phyloP scores from a whole-genome alignment of 2,888 invertebrate species.

The Tinea semifulvella region DNA sequence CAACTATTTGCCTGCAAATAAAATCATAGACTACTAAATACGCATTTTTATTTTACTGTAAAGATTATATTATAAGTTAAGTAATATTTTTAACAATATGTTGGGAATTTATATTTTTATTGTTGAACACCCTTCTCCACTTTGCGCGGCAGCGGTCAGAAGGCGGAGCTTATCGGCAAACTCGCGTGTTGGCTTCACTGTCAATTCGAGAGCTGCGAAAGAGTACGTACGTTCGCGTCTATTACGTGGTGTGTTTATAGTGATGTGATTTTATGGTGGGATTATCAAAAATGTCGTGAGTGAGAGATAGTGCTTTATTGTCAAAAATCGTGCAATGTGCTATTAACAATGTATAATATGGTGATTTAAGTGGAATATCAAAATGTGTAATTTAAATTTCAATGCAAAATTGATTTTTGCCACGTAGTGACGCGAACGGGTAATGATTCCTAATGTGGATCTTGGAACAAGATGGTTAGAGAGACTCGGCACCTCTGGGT shows the following conservation, averaged over 20 bases:
- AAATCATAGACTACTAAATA: no score
- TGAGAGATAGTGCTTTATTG: constrained; percentile 57
- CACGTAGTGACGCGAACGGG: constrained; percentile 70
- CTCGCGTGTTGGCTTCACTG: constrained; percentile 64
- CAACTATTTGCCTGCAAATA: no score
- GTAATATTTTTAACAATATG: not conserved
- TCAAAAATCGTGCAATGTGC: constrained; percentile 46
- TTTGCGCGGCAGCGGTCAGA: constrained; percentile 66
- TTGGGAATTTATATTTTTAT: not conserved
- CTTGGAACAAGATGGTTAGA: constrained; percentile 99
- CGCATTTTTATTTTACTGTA: no score
- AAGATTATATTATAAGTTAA: not conserved
- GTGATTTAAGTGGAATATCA: constrained; percentile 52
- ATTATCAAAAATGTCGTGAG: constrained; percentile 62
- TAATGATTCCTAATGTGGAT: constrained; percentile 89
- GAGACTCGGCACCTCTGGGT: constrained; percentile 99
- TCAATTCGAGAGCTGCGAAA: constrained; percentile 64
- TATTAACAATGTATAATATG: constrained; percentile 42
- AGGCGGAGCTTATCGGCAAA: constrained; percentile 67
- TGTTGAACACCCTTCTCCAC: constrained; percentile 6
- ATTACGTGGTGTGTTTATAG: constrained; percentile 63
- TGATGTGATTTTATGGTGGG: constrained; percentile 61
- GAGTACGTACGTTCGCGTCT: constrained; percentile 45
- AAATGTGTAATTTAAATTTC: constrained; percentile 62
- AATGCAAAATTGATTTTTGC: constrained; percentile 67